These are phyloP conservation scores for Cephus runcator DNA, from an alignment of 2,888 invertebrate species.

Conservation along the genomic window DNA sequence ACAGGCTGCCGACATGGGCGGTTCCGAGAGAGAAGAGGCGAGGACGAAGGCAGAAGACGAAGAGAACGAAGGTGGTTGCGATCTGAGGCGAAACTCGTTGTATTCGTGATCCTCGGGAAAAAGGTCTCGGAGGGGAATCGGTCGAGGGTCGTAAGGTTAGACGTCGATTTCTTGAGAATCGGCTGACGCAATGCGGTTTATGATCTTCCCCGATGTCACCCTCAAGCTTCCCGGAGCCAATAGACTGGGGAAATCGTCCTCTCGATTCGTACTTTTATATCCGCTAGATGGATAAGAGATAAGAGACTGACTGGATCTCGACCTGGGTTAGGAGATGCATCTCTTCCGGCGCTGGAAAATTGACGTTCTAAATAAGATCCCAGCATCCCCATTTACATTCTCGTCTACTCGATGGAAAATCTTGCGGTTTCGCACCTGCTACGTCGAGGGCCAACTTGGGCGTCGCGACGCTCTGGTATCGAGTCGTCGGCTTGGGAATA, in stretches of 20 bases:
- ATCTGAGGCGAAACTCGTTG: not conserved
- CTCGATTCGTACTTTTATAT: not conserved
- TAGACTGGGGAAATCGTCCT: not conserved
- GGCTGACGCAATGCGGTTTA: conserved; percentile 13
- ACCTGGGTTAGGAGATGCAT: not conserved
- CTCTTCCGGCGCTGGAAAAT: not conserved
- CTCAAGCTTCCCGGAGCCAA: not conserved
- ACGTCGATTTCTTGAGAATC: conserved; percentile 12
- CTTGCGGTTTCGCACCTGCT: not conserved
- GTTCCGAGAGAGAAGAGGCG: not conserved
- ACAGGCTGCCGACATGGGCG: not conserved
- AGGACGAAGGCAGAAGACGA: not conserved
- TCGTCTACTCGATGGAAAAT: not conserved
- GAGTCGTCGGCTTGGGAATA: not conserved
- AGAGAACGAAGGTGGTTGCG: not conserved
- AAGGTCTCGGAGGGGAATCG: not conserved
- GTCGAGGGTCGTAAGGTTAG: not conserved
- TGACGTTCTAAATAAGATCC: not conserved
- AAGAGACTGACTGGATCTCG: not conserved
- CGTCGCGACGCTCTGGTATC: not conserved
- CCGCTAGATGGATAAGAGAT: not conserved
- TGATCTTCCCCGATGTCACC: not conserved
- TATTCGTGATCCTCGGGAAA: not conserved
- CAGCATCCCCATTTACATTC: not conserved
- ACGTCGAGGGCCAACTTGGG: not conserved